phyloP scores from a whole-genome alignment of 2,888 invertebrate genomes.

The Drosophila niveifrons region DNA sequence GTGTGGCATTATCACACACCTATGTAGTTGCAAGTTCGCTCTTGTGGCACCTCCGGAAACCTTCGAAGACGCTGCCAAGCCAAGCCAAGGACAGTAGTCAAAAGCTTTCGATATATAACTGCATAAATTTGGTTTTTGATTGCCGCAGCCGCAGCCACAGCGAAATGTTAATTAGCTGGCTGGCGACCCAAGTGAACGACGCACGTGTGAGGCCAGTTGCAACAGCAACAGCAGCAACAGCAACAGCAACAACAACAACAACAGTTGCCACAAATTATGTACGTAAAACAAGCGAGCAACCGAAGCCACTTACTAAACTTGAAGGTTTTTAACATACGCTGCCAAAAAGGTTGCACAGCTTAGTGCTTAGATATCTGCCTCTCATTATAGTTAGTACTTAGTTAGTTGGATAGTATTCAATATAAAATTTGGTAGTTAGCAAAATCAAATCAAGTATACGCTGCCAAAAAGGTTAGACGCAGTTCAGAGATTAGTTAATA shows the following conservation, averaged over 20 bases:
- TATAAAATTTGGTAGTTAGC: no score
- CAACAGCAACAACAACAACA: background rate
- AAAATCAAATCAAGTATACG: no score
- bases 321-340: conserved; percentile 34
- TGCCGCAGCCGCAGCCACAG: conserved; percentile 40
- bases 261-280: conserved; percentile 51
- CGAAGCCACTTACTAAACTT: conserved; percentile 37
- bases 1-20: conserved; percentile 36
- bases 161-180: conserved; percentile 64
- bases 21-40: conserved; percentile 34
- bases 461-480: no score
- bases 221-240: background rate
- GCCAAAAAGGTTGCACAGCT: background rate
- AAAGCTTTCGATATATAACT: conserved; percentile 46
- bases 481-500: no score
- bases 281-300: conserved; percentile 40
- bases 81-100: conserved; percentile 59
- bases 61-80: conserved; percentile 2
- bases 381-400: no score
- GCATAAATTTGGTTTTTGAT: conserved; percentile 69
- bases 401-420: no score
- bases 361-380: no score
- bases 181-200: conserved; percentile 27
- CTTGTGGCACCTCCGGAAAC: conserved; percentile 11
- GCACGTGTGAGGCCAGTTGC: conserved; percentile 26